Conservation (phyloP, 2,888 invertebrate species). For the Altica lythri region DNA sequence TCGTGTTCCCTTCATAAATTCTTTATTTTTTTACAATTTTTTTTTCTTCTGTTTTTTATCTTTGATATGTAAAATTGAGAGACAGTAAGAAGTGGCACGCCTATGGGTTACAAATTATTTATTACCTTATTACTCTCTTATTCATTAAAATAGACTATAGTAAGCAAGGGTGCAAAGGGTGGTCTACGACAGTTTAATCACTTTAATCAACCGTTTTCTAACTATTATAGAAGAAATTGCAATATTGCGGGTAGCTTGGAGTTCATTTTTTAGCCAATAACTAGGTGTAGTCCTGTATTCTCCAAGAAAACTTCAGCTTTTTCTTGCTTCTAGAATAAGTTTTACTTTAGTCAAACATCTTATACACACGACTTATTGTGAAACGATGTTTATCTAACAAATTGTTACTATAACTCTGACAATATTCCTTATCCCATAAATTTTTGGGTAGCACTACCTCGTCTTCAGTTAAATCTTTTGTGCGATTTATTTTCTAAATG, state of each 20-base stretch:
- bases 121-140: no score
- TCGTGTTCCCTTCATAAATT: no score
- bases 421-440: neutral
- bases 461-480: neutral
- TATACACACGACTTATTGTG: neutral
- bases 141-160: no score
- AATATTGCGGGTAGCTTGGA: neutral
- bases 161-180: slow-evolving; percentile 4
- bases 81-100: no score
- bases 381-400: neutral
- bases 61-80: no score
- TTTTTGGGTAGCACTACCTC: neutral
- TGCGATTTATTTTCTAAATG: neutral
- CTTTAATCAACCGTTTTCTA: neutral
- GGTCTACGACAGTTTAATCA: neutral
- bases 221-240: neutral
- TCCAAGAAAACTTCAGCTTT: neutral
- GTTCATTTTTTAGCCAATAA: neutral
- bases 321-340: neutral
- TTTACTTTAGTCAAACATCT: neutral
- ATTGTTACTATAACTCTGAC: neutral
- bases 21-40: no score
- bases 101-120: no score
- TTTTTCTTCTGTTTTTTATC: no score
- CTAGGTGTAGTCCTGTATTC: neutral